A percentile compares a stretch with the other conserved stretches of the same genome.
phyloP scores from a whole-genome alignment of 2,888 invertebrate species.

The Chirona hameri region DNA sequence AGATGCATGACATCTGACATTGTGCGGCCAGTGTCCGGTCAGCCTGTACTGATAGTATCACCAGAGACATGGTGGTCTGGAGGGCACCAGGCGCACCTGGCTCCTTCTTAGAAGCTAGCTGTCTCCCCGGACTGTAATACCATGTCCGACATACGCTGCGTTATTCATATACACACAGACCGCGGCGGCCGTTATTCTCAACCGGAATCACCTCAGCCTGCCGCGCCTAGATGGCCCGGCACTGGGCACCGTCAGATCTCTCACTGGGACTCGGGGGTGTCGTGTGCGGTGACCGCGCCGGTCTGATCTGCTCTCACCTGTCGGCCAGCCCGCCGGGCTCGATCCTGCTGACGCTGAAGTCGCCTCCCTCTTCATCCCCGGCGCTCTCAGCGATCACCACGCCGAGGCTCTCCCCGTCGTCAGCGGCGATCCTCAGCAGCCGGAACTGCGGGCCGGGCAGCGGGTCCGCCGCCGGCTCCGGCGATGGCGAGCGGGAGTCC shows the following conservation, averaged over 20 bases:
- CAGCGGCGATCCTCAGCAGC: not conserved
- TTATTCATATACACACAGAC: too few species aligned
- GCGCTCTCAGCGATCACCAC: not conserved
- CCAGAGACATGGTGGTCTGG: not conserved
- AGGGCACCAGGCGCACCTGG: not conserved
- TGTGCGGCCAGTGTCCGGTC: too few species aligned
- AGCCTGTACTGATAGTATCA: too few species aligned
- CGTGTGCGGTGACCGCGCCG: too few species aligned
- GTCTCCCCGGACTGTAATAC: not conserved
- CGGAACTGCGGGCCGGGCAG: constrained; percentile 8
- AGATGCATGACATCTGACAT: too few species aligned
- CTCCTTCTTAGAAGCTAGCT: not conserved
- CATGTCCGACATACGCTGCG: not conserved
- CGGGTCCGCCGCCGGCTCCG: not conserved
- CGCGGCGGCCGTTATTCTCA: too few species aligned
- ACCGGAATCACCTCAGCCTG: too few species aligned
- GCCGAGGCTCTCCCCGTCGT: not conserved
- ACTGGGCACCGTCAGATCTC: too few species aligned
- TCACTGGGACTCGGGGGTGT: too few species aligned
- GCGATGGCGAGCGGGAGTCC: not conserved
- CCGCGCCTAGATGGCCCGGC: too few species aligned
- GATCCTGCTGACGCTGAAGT: not conserved
- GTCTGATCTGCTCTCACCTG: not conserved
- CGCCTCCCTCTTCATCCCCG: not conserved
- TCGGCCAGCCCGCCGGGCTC: not conserved